Base-by-base conservation (phyloP, 2,113 vertebrate genomes). In the Pterocles burchelli region DNA sequence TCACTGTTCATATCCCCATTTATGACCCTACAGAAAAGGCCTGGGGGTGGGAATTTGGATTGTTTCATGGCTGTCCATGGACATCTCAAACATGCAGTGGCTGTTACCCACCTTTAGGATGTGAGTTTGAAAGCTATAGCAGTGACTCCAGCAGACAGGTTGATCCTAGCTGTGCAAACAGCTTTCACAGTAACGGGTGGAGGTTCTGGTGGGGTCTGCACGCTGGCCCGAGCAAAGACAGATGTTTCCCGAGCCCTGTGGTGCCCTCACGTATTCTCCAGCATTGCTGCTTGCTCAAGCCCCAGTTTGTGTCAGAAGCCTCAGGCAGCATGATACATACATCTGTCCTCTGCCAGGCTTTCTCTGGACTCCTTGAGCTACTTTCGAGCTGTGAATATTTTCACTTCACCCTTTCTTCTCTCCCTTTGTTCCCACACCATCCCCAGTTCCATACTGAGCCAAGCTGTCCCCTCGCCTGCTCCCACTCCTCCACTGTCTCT, bases 301-400 rank as follows among this genome's bases (percentile, higher is more conserved):
- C 54, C 46, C 36, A n/a, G 49, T 89, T 81, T 78, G 67, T 61
- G 93, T 86, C 77, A 48, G 87, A 66, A 92, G 73, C 95, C 70
- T 67, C 38, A 15, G 85, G 90, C 93, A 94, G 74, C 21, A 33
- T 88, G 82, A 90, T 90, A 26, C 58, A n/a, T 45, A 15, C 71
- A 41, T 67, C 41, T 76, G 75, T 89, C 85, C 59, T 38, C 77
- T 85, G 24, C 67, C 22, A 36, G 46, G 31, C 78, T 79, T 66
- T 88, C 58, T 59, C 78, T 85, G 67, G 46, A 36, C 68, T 76
- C n/a, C 46, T 49, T 80, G 58, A 49, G 49, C 54, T 89, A 41
- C 74, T 85, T 88, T 66, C 33, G 58, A 76, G 46, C 82, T 73
- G 24, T 43, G 26, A 55, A 4, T 19, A 5, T 62, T 82, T 76